A percentile compares a stretch with the other conserved stretches of the same genome.
phyloP scores from a whole-genome alignment of 2,797 vertebrate species.

The Pseudochaenichthys georgianus region DNA sequence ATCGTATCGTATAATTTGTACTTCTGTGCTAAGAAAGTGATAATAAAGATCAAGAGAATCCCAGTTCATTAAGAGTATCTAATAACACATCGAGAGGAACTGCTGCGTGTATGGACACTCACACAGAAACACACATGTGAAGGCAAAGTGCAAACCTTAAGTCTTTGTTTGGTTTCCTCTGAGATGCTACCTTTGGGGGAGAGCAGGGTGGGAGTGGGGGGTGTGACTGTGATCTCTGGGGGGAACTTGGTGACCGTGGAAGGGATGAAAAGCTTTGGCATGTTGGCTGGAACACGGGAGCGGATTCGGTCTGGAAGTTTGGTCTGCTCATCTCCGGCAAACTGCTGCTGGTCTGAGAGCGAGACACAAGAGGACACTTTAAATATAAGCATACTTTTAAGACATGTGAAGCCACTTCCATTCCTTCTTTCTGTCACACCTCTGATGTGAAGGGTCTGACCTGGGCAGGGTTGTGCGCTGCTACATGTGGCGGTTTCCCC shows the following conservation, averaged over 20 bases:
- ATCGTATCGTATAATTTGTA: no score
- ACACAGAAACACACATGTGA: neutral
- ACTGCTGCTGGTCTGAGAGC: slow-evolving; percentile 82
- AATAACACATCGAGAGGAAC: neutral
- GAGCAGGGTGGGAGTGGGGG: slow-evolving; percentile 97
- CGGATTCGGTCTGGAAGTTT: slow-evolving; percentile 91
- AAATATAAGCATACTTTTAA: neutral
- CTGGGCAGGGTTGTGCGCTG: slow-evolving; percentile 82
- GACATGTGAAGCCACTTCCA: neutral
- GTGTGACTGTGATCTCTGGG: slow-evolving; percentile 98
- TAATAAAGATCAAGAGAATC: no score
- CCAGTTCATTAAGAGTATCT: no score
- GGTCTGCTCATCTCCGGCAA: slow-evolving; percentile 81
- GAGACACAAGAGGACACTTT: neutral
- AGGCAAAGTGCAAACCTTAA: slow-evolving; percentile 87
- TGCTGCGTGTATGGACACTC: accelerated
- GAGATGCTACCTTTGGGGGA: slow-evolving; percentile 99
- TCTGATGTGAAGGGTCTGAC: slow-evolving; percentile 73
- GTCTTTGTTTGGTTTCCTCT: slow-evolving; percentile 98
- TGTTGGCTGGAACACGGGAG: slow-evolving; percentile 90
- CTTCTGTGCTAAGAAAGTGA: no score
- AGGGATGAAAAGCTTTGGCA: slow-evolving; percentile 99
- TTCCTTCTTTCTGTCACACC: no score
- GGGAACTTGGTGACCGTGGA: slow-evolving; percentile 95
- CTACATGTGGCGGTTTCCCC: slow-evolving; percentile 86